Evolutionary conservation across 2,888 invertebrate species (phyloP).

Genomic region (Macrosoma leucophasiata): DNA sequence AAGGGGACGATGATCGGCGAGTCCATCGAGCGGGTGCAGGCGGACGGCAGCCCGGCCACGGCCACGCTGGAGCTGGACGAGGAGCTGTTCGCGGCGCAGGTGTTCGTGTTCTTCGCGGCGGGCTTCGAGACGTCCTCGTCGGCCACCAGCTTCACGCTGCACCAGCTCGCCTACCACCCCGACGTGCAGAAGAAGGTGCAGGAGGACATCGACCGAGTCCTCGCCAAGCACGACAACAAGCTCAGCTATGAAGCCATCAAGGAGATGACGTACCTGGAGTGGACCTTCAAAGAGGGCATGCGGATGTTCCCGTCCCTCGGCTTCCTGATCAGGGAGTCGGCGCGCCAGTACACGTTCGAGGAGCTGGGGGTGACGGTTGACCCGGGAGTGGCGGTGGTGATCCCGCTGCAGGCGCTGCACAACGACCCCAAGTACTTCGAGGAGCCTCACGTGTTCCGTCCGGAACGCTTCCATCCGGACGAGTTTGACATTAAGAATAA

Average conservation of each 20-base stretch:
- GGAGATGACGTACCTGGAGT: conserved; percentile 50
- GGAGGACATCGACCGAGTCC: conserved; percentile 41
- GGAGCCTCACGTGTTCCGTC: conserved; percentile 40
- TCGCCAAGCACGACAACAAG: conserved; percentile 33
- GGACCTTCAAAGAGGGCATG: conserved; percentile 46
- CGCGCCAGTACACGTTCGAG: conserved; percentile 38
- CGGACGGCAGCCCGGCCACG: conserved; percentile 20
- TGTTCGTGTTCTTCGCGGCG: conserved; percentile 54
- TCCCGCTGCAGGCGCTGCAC: conserved; percentile 40
- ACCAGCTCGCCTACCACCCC: conserved; percentile 46
- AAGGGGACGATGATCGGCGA: conserved; percentile 28
- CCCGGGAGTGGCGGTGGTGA: conserved; percentile 36
- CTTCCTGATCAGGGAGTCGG: conserved; percentile 38
- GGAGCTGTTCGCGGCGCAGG: conserved; percentile 23
- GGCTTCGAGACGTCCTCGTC: conserved; percentile 68
- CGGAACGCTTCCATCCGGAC: conserved; percentile 44
- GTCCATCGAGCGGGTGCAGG: conserved; percentile 24
- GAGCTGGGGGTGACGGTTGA: conserved; percentile 42
- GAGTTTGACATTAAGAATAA: conserved; percentile 33
- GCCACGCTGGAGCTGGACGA: conserved; percentile 21
- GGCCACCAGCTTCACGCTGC: conserved; percentile 49
- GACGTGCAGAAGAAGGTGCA: conserved; percentile 42
- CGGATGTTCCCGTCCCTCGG: conserved; percentile 53
- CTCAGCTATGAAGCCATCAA: conserved; percentile 46
- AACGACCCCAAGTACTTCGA: conserved; percentile 47